Evolutionary conservation across 2,113 vertebrate species (phyloP).

Genomic region (Perccottus glenii): DNA sequence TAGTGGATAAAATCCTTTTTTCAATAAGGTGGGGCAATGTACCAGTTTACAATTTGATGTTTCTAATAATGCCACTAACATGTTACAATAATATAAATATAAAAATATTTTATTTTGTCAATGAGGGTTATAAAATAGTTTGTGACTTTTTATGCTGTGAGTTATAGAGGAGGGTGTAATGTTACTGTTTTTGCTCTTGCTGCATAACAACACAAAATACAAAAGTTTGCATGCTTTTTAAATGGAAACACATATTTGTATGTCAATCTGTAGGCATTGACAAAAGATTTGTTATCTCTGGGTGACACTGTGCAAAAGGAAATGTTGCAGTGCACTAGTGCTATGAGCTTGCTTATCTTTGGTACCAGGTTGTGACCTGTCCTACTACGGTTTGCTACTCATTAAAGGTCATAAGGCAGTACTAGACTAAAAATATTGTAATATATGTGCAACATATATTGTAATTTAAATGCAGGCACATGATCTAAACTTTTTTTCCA

Average conservation of each 20-base stretch:
- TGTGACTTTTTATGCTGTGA: too few species aligned
- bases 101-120: too few species aligned
- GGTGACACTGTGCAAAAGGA: conserved; percentile 29
- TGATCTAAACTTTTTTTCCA: conserved; percentile 25
- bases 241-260: background rate
- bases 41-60: too few species aligned
- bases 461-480: background rate
- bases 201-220: too few species aligned
- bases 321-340: conserved; percentile 8
- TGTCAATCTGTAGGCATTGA: background rate
- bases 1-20: background rate
- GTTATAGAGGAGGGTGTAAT: too few species aligned
- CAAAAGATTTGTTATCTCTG: conserved; percentile 16
- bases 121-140: too few species aligned
- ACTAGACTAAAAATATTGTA: background rate
- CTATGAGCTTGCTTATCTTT: conserved; percentile 40
- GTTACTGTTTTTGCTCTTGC: too few species aligned
- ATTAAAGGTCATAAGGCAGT: conserved; percentile 30
- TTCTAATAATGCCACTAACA: too few species aligned
- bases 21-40: background rate
- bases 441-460: background rate
- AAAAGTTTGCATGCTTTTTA: background rate
- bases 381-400: conserved; percentile 6
- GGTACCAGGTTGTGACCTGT: conserved; percentile 32
- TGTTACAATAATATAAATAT: too few species aligned